These are phyloP conservation scores for Apodemia mormo DNA, from an alignment of 2,888 invertebrate genomes.

Conservation along the genomic window DNA sequence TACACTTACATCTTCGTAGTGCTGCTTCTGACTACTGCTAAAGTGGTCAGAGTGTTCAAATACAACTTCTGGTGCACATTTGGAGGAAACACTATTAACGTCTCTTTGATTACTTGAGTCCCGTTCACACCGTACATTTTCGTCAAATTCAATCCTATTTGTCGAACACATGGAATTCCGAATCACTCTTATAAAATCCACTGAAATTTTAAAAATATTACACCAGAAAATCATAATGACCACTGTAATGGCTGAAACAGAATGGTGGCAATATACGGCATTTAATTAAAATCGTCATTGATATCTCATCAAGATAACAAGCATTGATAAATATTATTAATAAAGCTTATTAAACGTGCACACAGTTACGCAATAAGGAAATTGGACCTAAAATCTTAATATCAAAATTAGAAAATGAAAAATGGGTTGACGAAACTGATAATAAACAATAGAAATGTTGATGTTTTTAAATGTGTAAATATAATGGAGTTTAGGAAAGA, in stretches of 20 bases:
- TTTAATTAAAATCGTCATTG: not conserved
- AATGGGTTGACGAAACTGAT: no score
- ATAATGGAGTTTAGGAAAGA: no score
- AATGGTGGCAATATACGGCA: not conserved
- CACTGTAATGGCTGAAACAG: not conserved
- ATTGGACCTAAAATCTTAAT: no score
- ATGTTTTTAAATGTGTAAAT: no score
- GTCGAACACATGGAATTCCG: not conserved
- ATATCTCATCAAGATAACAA: slow-evolving; percentile 1
- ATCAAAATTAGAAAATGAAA: no score
- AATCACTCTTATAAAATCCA: not conserved
- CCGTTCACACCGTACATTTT: not conserved
- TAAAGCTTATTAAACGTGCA: not conserved
- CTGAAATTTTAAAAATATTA: not conserved
- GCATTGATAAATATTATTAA: not conserved
- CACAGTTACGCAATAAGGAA: no score
- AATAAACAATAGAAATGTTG: no score
- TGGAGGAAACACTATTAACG: not conserved
- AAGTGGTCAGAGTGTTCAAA: not conserved
- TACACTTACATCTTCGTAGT: no score
- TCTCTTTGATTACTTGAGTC: not conserved
- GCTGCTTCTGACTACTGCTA: not conserved
- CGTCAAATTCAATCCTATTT: slow-evolving; percentile 10
- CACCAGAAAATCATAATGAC: slow-evolving; percentile 4
- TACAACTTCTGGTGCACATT: not conserved